These are phyloP conservation scores for Ips typographus DNA, from an alignment of 1,140 invertebrate species.

Conservation along the genomic window DNA sequence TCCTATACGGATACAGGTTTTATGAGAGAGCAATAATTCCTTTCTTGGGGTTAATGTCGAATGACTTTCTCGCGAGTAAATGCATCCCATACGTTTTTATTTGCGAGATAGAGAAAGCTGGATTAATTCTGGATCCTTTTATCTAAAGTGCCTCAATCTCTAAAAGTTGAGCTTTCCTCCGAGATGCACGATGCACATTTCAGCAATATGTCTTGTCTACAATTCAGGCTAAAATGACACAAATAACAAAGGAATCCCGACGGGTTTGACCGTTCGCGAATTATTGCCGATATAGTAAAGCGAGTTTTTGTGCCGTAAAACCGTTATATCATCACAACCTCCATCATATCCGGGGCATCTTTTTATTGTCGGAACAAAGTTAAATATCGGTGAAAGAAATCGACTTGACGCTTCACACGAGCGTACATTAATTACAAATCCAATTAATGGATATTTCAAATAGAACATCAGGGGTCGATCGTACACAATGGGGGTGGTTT, in stretches of 20 bases:
- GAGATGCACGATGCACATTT: slow-evolving; percentile 14
- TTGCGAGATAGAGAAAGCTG: slow-evolving; percentile 6
- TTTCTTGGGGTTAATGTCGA: slow-evolving; percentile 2
- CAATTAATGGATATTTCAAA: background rate
- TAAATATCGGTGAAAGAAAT: too few species aligned
- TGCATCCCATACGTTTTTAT: slow-evolving; percentile 20
- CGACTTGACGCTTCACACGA: too few species aligned
- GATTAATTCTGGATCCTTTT: slow-evolving; percentile 28
- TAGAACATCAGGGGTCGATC: slow-evolving; percentile 3
- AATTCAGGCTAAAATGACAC: slow-evolving; percentile 28
- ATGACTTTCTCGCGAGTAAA: slow-evolving; percentile 10
- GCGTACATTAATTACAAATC: background rate
- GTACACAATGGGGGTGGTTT: slow-evolving; percentile 23
- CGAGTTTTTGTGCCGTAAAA: background rate
- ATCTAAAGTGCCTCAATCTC: slow-evolving; percentile 30
- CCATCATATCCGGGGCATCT: too few species aligned
- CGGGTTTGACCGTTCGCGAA: slow-evolving; percentile 18
- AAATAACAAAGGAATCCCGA: slow-evolving; percentile 24
- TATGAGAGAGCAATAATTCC: background rate
- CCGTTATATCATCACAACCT: too few species aligned
- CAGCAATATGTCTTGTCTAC: slow-evolving; percentile 25
- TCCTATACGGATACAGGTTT: background rate
- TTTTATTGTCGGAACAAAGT: too few species aligned
- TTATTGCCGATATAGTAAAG: slow-evolving; percentile 18
- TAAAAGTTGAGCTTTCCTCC: slow-evolving; percentile 20